A percentile compares a stretch with the other conserved stretches of the same genome.
Conservation (phyloP, 2,888 invertebrate species). For the Prosapia bicincta region DNA sequence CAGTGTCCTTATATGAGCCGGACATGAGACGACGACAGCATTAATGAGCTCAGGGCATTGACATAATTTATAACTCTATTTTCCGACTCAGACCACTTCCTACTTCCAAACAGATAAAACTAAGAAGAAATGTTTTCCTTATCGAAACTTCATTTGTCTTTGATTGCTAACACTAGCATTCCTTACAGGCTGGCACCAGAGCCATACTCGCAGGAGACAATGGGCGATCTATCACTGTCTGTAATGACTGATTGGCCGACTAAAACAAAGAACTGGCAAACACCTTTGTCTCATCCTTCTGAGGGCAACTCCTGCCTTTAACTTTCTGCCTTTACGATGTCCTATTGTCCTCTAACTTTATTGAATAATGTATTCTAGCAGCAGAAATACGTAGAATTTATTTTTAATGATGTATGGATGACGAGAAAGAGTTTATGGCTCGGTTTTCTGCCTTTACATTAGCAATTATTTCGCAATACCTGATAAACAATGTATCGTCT, state of each 20-base stretch:
- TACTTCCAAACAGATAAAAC: neutral
- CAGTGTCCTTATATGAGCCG: neutral
- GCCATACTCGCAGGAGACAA: neutral
- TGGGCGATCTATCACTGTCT: neutral
- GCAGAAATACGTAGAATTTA: neutral
- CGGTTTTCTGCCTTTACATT: too few species aligned
- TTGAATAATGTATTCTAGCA: neutral
- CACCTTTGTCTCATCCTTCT: neutral
- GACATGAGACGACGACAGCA: neutral
- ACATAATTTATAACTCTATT: neutral
- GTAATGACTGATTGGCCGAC: neutral
- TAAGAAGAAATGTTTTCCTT: neutral
- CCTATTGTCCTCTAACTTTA: neutral
- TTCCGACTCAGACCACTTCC: neutral
- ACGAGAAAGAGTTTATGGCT: too few species aligned
- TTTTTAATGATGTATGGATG: too few species aligned
- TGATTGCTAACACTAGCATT: neutral
- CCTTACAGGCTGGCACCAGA: neutral
- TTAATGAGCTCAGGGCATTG: neutral
- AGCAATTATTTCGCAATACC: too few species aligned
- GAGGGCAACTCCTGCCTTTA: neutral
- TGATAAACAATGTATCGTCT: too few species aligned
- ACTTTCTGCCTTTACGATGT: neutral
- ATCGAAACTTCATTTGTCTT: conserved; percentile 2
- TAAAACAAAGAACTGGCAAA: neutral